Percentiles rank a stretch among this genome's conserved stretches.
These are phyloP conservation scores for Cheiracanthium punctorium DNA, from an alignment of 2,888 invertebrate species.

Conservation along the genomic window DNA sequence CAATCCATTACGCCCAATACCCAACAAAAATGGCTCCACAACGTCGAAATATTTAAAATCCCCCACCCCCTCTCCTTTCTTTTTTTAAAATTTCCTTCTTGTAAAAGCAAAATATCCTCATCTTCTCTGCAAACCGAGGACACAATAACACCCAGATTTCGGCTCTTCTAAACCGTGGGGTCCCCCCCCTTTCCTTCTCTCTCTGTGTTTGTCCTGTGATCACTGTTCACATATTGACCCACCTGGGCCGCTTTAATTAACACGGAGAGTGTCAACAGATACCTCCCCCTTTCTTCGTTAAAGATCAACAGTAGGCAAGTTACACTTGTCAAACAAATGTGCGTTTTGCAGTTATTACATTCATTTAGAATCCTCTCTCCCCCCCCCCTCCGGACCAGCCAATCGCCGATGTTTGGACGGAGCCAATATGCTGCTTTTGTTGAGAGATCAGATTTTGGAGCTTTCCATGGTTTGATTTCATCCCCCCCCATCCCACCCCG, in stretches of 20 bases:
- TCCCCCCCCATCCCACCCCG: too few species aligned
- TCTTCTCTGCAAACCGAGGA: neutral
- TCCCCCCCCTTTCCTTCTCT: too few species aligned
- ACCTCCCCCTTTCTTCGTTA: neutral
- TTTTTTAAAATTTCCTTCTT: too few species aligned
- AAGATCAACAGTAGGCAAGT: conserved; percentile 46
- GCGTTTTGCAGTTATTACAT: conserved; percentile 15
- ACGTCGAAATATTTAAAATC: too few species aligned
- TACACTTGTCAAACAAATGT: conserved; percentile 47
- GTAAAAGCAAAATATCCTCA: too few species aligned
- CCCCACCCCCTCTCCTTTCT: too few species aligned
- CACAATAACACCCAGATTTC: conserved; percentile 52
- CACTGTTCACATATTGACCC: conserved; percentile 62
- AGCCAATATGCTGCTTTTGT: neutral
- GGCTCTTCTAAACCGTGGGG: too few species aligned
- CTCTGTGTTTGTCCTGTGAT: conserved; percentile 48
- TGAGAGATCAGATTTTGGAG: neutral
- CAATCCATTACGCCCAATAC: too few species aligned
- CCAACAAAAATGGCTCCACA: too few species aligned
- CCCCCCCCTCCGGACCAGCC: neutral
- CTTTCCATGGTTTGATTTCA: neutral
- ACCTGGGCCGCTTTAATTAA: conserved; percentile 60
- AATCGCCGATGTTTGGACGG: neutral
- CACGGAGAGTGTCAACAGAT: conserved; percentile 48
- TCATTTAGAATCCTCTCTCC: neutral